Evolutionary conservation across 2,888 invertebrate genomes (phyloP).

Genomic region (Suillia variegata): DNA sequence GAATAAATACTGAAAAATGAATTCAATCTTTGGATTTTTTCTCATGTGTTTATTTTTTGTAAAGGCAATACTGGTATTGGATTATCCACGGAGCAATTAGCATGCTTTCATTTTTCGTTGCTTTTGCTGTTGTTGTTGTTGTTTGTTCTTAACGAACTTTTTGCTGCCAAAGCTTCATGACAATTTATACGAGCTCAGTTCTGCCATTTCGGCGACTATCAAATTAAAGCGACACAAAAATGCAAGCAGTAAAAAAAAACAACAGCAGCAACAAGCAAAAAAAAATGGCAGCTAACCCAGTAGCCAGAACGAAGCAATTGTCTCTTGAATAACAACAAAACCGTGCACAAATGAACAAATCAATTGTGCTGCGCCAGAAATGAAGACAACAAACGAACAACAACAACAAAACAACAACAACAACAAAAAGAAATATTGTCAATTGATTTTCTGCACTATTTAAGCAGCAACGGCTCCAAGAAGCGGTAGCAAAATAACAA

Average conservation of each 20-base stretch:
- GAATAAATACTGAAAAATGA: too few relatives aligned
- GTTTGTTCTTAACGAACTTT: too few relatives aligned
- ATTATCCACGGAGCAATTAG: background rate
- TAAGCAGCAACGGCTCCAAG: slow-evolving; percentile 15
- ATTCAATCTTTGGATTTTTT: too few relatives aligned
- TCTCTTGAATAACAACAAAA: slow-evolving; percentile 14
- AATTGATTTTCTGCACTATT: slow-evolving; percentile 58
- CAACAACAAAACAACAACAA: background rate
- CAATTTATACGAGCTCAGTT: too few relatives aligned
- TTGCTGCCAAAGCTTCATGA: background rate
- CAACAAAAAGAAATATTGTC: slow-evolving; percentile 42
- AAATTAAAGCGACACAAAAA: too few relatives aligned
- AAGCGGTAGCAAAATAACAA: background rate
- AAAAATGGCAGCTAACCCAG: slow-evolving; percentile 7
- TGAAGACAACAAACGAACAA: background rate
- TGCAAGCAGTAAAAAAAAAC: too few relatives aligned
- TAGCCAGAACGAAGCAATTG: slow-evolving; percentile 19
- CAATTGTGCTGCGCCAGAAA: slow-evolving; percentile 15
- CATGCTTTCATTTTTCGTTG: slow-evolving; percentile 1
- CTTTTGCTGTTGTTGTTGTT: too few relatives aligned
- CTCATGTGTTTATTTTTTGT: too few relatives aligned
- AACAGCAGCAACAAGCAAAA: too few relatives aligned
- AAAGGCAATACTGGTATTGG: too few relatives aligned
- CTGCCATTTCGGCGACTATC: too few relatives aligned
- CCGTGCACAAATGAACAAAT: slow-evolving; percentile 19